Evolutionary conservation across 2,797 vertebrate species (phyloP), one percentile per base, ranked within the genome.

Genomic region (Enteromius unitaeniatus): DNA sequence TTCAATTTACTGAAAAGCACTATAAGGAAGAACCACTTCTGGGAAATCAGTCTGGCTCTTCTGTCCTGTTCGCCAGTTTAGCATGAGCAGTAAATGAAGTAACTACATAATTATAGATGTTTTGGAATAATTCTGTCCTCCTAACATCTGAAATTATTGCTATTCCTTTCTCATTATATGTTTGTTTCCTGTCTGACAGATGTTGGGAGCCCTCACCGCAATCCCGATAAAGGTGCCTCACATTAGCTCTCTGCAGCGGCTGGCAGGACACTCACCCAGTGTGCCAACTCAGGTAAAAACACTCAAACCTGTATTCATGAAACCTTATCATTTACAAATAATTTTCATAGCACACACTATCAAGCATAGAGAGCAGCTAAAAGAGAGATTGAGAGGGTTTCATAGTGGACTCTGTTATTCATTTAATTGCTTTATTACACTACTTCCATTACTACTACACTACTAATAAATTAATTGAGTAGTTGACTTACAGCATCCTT

Each of bases 191-290:
- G 26, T 49, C 23, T 83, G 79, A 58, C 95, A 99, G 98, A 94
- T 96, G 93, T 91, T 98, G 95, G 97, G 97, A 93, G 91, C 96
- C 90, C 93, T 97, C 92, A 95, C 96, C 90, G 94, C 97, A 93
- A 93, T 97, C 91, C 97, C 97, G 93, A 96, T 98, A 91, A 97
- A 97, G 89, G 97, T 99, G 94, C 98, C 97, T 97, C 97, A 98
- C 94, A 96, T 99, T 95, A 97, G 97, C 95, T 98, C 97, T 87
- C 95, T 99, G 94, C 97, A 98, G 93, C 96, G 97, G 93, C 95
- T 99, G 96, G 96, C 97, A 86, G 96, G 97, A 94, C 97, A 97
- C 94, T 95, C 96, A 93, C 95, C 96, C 90, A 94, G 96, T 86
- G 94, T 97, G 95, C 96, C 98, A 97, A 97, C 98, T 98, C 98